Conservation (phyloP, 1,140 invertebrate species). For the Orchestia grillus region DNA sequence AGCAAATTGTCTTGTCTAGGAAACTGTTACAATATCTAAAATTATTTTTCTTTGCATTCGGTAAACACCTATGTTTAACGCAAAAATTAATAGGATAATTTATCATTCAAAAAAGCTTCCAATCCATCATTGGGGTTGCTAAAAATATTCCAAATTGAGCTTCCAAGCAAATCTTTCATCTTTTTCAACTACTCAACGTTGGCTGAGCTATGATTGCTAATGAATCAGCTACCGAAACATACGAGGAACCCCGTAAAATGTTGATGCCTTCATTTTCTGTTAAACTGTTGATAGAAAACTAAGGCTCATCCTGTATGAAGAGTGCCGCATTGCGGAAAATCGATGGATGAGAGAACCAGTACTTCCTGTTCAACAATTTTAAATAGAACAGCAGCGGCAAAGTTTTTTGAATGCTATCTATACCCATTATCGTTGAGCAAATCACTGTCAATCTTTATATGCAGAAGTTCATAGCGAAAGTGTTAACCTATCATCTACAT, state of each 20-base stretch:
- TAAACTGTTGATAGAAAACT: neutral
- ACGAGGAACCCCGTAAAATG: neutral
- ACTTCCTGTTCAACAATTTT: neutral
- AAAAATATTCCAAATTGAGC: neutral
- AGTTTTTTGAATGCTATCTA: neutral
- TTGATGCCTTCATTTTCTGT: neutral
- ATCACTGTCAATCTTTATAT: no score
- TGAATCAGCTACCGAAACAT: neutral
- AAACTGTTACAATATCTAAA: neutral
- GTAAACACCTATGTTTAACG: neutral
- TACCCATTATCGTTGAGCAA: no score
- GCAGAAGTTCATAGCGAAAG: no score
- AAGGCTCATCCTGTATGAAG: slow-evolving; percentile 32
- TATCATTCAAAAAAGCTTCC: no score
- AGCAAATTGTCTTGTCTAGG: neutral
- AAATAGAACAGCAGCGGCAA: neutral
- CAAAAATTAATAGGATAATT: no score
- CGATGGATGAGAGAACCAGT: slow-evolving; percentile 13
- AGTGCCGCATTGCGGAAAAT: slow-evolving; percentile 54
- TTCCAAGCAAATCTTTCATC: neutral
- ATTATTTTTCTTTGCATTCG: neutral
- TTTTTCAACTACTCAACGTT: neutral
- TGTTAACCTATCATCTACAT: neutral
- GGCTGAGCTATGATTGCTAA: neutral
- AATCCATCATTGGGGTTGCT: neutral